Evolutionary conservation across 2,113 vertebrate genomes (phyloP), one percentile per base, ranked within the genome.

Genomic region (Amphilophus citrinellus): DNA sequence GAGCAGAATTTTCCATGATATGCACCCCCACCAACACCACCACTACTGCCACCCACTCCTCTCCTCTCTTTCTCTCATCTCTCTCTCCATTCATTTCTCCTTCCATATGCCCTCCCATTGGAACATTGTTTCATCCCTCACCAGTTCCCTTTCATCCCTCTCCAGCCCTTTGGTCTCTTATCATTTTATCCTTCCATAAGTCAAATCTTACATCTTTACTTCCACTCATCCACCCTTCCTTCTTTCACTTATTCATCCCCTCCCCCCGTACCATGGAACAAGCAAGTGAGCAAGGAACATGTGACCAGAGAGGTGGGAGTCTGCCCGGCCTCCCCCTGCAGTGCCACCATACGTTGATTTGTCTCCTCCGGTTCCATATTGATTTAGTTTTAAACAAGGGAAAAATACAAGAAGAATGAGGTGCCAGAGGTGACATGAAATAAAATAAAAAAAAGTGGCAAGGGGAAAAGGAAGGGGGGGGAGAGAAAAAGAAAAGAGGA

Each of bases 361-460:
- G 89, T 95, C 92, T 95, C 91, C 89, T 92, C 89, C 84, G 76
- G 91, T 91, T 90, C 88, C 84, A 83, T 95, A 95, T 96, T 94
- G 94, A 96, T 95, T 96, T 94, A 87, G 85, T 93, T 94, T 95
- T 94, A 95, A 95, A 95, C 92, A 95, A 93, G 91, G 86, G 80
- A 76, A 87, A 94, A 94, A 94, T 93, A 94, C 89, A 94, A 94
- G 92, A 95, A 84, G 92, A 94, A 95, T 94, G 91, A 91, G 89
- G 84, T 86, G 92, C 94, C 78, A 18, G 92, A 87, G 91, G 94
- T 92, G 89, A 93, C 66, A 88, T 61, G 84, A 77, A 89, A 87
- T 83, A 83, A 88, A 84, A 68, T 79, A 77, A 83, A 82, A 82
- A 82, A 85, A 79, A 78, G 32, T 58, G 20, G 57, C 11, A 63